Evolutionary conservation across 2,888 invertebrate genomes (phyloP), one percentile per base, ranked within the genome.

Genomic region (Melolontha melolontha): DNA sequence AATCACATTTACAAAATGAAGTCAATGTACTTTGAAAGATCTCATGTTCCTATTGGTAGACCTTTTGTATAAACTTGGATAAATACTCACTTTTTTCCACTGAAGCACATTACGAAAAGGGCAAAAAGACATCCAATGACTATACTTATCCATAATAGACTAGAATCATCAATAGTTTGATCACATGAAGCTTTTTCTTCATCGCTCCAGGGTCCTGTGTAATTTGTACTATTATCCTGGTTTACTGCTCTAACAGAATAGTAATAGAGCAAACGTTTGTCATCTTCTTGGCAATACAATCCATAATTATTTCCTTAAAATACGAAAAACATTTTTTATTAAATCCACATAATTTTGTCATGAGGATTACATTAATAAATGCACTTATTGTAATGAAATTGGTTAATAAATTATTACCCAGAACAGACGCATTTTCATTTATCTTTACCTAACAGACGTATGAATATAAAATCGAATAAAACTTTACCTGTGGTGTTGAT

Each of bases 231-330:
- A 47, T 75, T 73, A 27, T 76, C 70, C 22, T 79, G 64, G 75
- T 83, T 83, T 0, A 82, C 76, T n/a, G 82, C 83, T 57, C 83
- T 73, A 42, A 84, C 79, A 7, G 77, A 75, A n/a, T 80, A 73
- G 59, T 75, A 73, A 63, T 76, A 75, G 12, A 71, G 73, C 22
- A 74, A 76, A 49, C 75, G 76, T 64, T 73, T 76, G 16, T 76
- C 76, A 51, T 74, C 75, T 42, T 74, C 71, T 16, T 75, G 73
- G 68, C 80, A 80, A 51, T 72, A 57, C 44, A 57, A 39, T 11
- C 41, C 41, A 39, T 66, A 55, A 22, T 63, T 52, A 7, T 29
- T 63, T 41, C 64, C 54, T 40, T 52, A 29, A 16, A 65, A 55
- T 12, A 55, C 1, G 7, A 40, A n/a, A 16, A 65, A 41, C 68